A percentile compares a stretch with the other conserved stretches of the same genome.
phyloP scores from a whole-genome alignment of 1,140 invertebrate genomes.

The Vollenhovia emeryi region DNA sequence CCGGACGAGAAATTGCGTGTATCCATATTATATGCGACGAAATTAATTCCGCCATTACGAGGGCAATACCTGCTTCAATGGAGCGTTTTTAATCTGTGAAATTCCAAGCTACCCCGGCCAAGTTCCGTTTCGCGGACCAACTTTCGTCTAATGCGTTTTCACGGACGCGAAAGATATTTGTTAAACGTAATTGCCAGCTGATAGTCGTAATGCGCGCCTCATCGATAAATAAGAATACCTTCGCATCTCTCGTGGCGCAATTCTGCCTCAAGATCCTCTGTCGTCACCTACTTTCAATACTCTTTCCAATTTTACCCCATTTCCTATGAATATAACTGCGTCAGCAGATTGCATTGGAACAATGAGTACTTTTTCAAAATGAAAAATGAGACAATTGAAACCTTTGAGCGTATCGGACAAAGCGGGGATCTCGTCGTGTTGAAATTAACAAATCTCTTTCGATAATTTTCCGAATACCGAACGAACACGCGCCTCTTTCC shows the following conservation, averaged over 20 bases:
- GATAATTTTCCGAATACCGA: background rate
- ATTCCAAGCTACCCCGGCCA: background rate
- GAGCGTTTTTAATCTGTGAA: conserved; percentile 32
- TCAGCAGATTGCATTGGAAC: conserved; percentile 22
- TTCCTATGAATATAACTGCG: conserved; percentile 32
- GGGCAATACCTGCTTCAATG: conserved; percentile 24
- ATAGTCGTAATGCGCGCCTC: background rate
- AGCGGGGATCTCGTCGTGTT: background rate
- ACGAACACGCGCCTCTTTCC: background rate
- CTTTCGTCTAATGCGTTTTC: background rate
- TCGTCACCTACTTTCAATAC: conserved; percentile 16
- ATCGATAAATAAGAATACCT: background rate
- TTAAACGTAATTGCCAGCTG: background rate
- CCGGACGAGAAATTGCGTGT: background rate
- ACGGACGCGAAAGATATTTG: conserved; percentile 1
- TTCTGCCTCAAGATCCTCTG: conserved; percentile 9
- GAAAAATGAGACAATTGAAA: conserved; percentile 41
- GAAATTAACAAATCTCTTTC: conserved; percentile 37
- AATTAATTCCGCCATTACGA: conserved; percentile 52
- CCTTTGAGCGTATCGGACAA: background rate
- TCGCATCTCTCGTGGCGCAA: background rate
- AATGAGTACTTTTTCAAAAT: conserved; percentile 18
- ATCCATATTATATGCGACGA: background rate
- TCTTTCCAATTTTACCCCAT: conserved; percentile 40
- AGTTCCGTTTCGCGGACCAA: background rate